phyloP scores from a whole-genome alignment of 92 coral and sea anemone species.

The Porites evermanni region DNA sequence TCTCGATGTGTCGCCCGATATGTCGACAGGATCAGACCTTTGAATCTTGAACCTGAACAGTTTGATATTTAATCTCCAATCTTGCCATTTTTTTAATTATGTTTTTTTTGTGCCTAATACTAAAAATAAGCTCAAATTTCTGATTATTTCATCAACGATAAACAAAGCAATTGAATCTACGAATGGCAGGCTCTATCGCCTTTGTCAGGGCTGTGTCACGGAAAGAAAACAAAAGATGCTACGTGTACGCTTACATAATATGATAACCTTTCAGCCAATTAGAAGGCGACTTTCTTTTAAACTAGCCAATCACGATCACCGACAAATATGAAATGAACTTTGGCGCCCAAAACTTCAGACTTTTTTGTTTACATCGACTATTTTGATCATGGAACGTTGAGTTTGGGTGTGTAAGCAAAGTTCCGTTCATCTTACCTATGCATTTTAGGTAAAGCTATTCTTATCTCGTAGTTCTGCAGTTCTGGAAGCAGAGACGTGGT shows the following conservation, averaged over 20 bases:
- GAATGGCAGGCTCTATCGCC: background rate
- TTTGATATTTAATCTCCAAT: too few relatives aligned
- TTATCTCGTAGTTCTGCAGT: background rate
- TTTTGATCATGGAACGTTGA: conserved; percentile 43
- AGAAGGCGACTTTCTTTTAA: background rate
- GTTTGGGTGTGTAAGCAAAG: conserved; percentile 43
- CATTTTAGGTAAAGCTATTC: conserved; percentile 6
- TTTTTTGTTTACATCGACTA: conserved; percentile 41
- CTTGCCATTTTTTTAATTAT: too few relatives aligned
- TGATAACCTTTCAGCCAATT: conserved; percentile 5
- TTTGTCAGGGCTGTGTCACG: background rate
- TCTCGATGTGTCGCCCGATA: too few relatives aligned
- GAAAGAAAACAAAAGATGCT: conserved; percentile 27
- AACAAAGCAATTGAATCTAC: background rate
- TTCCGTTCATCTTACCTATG: conserved; percentile 11
- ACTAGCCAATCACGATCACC: conserved; percentile 20
- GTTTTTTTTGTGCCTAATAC: background rate
- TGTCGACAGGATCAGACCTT: too few relatives aligned
- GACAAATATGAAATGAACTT: conserved; percentile 10
- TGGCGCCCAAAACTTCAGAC: conserved; percentile 41
- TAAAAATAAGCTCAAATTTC: background rate
- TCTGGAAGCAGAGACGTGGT: conserved; percentile 16
- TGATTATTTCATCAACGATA: background rate
- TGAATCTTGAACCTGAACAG: too few relatives aligned
- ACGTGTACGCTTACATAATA: conserved; percentile 33